phyloP scores from a whole-genome alignment of 2,888 invertebrate genomes.

The Sinopyrophorus schimmeli region DNA sequence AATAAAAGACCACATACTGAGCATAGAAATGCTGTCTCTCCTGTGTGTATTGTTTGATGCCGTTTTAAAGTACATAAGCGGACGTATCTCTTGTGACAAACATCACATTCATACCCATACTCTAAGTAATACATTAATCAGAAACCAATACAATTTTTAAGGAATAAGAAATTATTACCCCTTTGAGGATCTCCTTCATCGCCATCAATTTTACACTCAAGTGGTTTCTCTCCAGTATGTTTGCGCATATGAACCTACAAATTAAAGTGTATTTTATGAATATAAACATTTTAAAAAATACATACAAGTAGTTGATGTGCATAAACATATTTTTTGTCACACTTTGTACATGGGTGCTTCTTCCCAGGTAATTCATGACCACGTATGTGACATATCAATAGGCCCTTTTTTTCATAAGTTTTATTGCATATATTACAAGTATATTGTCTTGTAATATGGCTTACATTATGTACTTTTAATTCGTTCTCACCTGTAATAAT shows the following conservation, averaged over 20 bases:
- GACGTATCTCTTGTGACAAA: conserved; percentile 41
- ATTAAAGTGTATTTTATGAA: neutral
- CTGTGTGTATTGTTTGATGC: conserved; percentile 40
- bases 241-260: conserved; percentile 41
- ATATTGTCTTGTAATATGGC: too few relatives aligned
- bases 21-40: too few relatives aligned
- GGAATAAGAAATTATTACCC: too few relatives aligned
- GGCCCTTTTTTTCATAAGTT: conserved; percentile 29
- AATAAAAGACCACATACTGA: too few relatives aligned
- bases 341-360: conserved; percentile 36
- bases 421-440: too few relatives aligned
- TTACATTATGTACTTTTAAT: conserved; percentile 16
- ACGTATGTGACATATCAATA: conserved; percentile 34
- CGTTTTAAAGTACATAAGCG: conserved; percentile 41
- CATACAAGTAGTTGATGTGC: conserved; percentile 39
- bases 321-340: conserved; percentile 40
- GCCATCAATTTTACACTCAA: too few relatives aligned
- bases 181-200: too few relatives aligned
- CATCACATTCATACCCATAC: conserved; percentile 31
- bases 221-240: conserved; percentile 41
- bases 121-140: neutral
- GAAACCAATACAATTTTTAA: too few relatives aligned
- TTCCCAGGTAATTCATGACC: conserved; percentile 34
- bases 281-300: neutral
- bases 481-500: conserved; percentile 4